Evolutionary conservation across 53 echinoderm and acorn worm genomes (phyloP), one percentile per base, ranked within the genome.

Genomic region (Crossaster papposus): DNA sequence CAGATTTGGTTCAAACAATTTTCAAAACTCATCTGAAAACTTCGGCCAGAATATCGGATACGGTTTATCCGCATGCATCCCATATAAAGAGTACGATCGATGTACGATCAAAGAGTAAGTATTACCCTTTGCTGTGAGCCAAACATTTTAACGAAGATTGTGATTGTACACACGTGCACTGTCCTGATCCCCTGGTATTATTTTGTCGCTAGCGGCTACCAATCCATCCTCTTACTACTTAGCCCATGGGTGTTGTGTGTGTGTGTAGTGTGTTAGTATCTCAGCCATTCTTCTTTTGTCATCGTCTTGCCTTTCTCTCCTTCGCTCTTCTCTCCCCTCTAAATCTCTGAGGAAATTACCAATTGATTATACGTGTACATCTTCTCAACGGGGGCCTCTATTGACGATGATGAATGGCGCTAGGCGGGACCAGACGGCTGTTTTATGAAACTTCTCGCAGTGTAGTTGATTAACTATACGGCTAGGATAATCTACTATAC

Each of bases 291-390:
- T 26, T 80, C 80, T 50, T 32, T 50, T 58, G 58, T 80, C 51
- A 10, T 24, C 26, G 50, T 35, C 78, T 36, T 26, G 15, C 80
- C 22, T 30, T 58, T 55, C 80, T 80, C 33, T 5, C 9, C 44
- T 44, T 44, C 44, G 9, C 58, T 58, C 80, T 31, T 22, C 32
- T 54, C 54, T 14, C 17, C 28, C 33, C 80, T 80, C 80, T 80
- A 87, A n/a, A 87, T 87, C 87, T 87, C 77, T 87, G 28, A 87
- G 87, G 77, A 87, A 87, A 87, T 87, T 77, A 87, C 87, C 87
- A 62, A 87, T 87, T 77, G 87, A 87, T 87, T 87, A 77, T 75
- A 87, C 77, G 58, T 76, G 87, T 87, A 87, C 87, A 87, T 77
- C 77, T 77, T 77, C 87, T 63, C 58, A 75, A 77, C 53, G 76